These are phyloP conservation scores for Poecile atricapillus DNA, from an alignment of 2,113 vertebrate genomes.

Conservation along the genomic window DNA sequence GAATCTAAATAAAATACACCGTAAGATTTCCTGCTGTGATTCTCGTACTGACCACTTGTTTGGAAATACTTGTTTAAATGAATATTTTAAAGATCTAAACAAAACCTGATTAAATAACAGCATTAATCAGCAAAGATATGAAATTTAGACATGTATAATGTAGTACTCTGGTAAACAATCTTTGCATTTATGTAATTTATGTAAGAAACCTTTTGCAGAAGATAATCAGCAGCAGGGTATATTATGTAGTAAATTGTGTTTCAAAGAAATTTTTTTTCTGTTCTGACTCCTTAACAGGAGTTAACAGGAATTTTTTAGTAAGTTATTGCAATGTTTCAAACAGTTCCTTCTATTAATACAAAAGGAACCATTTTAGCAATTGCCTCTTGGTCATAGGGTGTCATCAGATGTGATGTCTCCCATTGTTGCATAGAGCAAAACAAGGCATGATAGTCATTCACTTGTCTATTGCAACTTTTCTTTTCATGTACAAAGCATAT, in stretches of 20 bases:
- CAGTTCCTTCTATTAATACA: not conserved
- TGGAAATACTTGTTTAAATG: not conserved
- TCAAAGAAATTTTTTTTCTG: not conserved
- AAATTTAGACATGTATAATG: not conserved
- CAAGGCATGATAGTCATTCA: not conserved
- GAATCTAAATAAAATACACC: not conserved
- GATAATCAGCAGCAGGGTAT: not conserved
- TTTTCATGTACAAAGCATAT: conserved; percentile 77
- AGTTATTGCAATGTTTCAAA: not conserved
- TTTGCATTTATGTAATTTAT: not conserved
- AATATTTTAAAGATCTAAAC: not conserved
- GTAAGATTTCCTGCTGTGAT: not conserved
- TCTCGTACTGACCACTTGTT: not conserved
- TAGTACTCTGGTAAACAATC: not conserved
- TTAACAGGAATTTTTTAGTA: not conserved
- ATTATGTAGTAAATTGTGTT: not conserved
- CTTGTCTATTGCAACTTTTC: not conserved
- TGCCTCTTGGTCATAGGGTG: not conserved
- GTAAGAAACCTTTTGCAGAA: not conserved
- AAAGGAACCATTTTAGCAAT: not conserved
- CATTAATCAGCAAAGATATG: not conserved
- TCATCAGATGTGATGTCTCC: not conserved
- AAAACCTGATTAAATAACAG: not conserved
- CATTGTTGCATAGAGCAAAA: not conserved
- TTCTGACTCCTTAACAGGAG: not conserved